phyloP scores from a whole-genome alignment of 2,797 vertebrate genomes.

The Triplophysa yarkandensis region DNA sequence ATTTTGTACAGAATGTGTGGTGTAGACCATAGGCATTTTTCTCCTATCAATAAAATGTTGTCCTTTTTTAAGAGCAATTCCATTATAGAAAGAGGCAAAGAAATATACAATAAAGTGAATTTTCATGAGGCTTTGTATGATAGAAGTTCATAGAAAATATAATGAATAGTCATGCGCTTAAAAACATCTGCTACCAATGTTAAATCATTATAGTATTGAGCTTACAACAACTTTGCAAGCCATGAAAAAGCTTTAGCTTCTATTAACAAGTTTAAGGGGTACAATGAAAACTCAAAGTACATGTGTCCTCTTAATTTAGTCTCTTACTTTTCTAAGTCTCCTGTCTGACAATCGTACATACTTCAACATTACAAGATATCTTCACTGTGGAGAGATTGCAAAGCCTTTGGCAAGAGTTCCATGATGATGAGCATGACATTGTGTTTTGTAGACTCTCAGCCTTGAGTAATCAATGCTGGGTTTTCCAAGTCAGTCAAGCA shows the following conservation, averaged over 20 bases:
- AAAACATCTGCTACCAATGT: conserved; percentile 12
- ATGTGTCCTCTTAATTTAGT: not conserved
- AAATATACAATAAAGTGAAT: conserved; percentile 40
- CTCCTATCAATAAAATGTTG: conserved; percentile 55
- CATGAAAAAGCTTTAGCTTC: conserved; percentile 56
- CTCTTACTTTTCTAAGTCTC: not conserved
- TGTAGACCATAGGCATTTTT: conserved; percentile 66
- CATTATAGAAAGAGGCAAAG: conserved; percentile 39
- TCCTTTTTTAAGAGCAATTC: conserved; percentile 46
- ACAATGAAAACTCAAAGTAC: not conserved
- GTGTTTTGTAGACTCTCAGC: conserved; percentile 21
- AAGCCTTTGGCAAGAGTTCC: conserved; percentile 10
- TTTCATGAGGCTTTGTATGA: conserved; percentile 39
- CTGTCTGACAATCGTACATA: not conserved
- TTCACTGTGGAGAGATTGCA: not conserved
- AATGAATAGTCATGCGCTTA: conserved; percentile 18
- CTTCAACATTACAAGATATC: not conserved
- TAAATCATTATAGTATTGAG: conserved; percentile 8
- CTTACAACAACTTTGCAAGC: conserved; percentile 24
- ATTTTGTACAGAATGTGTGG: conserved; percentile 80
- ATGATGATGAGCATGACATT: conserved; percentile 5
- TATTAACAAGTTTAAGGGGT: not conserved
- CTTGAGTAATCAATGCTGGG: conserved; percentile 34
- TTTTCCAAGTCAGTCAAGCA: conserved; percentile 22
- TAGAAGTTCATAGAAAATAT: conserved; percentile 18